Evolutionary conservation across 1,140 invertebrate genomes (phyloP).

Genomic region (Drosophila tsacasi): DNA sequence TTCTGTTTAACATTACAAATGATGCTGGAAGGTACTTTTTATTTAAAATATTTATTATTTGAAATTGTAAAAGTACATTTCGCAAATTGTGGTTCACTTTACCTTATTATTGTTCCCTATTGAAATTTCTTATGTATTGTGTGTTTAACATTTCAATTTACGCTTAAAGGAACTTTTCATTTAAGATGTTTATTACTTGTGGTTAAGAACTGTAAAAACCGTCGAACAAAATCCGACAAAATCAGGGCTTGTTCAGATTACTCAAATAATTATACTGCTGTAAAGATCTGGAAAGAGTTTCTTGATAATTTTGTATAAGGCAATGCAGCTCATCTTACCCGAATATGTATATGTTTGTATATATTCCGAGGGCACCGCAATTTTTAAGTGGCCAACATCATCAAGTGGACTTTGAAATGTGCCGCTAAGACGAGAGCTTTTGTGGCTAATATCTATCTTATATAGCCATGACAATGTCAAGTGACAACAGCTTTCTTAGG

Average conservation of each 20-base stretch:
- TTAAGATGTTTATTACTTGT: background rate
- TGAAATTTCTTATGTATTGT: too few species aligned
- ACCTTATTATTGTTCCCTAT: background rate
- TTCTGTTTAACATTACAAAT: background rate
- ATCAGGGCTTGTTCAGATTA: background rate
- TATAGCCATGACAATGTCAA: conserved; percentile 10
- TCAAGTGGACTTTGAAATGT: conserved; percentile 22
- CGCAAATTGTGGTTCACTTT: background rate
- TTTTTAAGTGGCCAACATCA: conserved; percentile 36
- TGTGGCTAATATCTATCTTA: conserved; percentile 1
- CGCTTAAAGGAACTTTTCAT: background rate
- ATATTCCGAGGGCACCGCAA: background rate
- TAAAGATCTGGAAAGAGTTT: conserved; percentile 8
- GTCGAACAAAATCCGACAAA: background rate
- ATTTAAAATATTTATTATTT: background rate
- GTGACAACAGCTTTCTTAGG: conserved; percentile 36
- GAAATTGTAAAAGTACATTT: background rate
- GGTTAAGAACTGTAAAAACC: background rate
- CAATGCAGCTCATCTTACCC: background rate
- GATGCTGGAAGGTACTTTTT: background rate
- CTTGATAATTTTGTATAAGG: conserved; percentile 9
- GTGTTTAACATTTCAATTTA: background rate
- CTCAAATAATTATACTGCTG: conserved; percentile 5
- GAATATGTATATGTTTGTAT: background rate
- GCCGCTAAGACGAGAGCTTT: conserved; percentile 16